Conservation (phyloP, 2,113 vertebrate species). For the Neolamprologus falcicula region DNA sequence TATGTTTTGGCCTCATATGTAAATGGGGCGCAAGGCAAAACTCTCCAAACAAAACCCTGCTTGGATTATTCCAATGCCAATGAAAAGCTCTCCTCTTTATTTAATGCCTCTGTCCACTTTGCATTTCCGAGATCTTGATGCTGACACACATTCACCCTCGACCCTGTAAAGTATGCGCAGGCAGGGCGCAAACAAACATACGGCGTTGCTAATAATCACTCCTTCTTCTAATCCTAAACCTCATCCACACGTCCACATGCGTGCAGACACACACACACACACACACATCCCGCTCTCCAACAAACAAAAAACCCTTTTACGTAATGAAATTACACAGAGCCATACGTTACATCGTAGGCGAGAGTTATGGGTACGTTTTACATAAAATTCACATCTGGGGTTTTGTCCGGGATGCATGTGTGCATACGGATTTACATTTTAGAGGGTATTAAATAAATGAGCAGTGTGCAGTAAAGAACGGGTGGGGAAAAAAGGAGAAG, state of each 20-base stretch:
- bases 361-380: slow-evolving; percentile 74
- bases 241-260: neutral
- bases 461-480: slow-evolving; percentile 35
- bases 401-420: slow-evolving; percentile 61
- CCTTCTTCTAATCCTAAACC: slow-evolving; percentile 43
- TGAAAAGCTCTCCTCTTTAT: slow-evolving; percentile 55
- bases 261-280: neutral
- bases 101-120: slow-evolving; percentile 59
- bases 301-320: slow-evolving; percentile 73
- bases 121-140: slow-evolving; percentile 46
- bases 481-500: neutral
- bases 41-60: slow-evolving; percentile 10
- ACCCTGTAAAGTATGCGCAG: neutral
- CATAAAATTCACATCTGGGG: slow-evolving; percentile 74
- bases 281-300: neutral
- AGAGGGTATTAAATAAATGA: slow-evolving; percentile 81
- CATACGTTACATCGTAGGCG: slow-evolving; percentile 54
- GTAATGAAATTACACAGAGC: slow-evolving; percentile 76
- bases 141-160: slow-evolving; percentile 41
- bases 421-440: slow-evolving; percentile 76
- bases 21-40: slow-evolving; percentile 46
- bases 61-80: slow-evolving; percentile 60
- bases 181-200: slow-evolving; percentile 41
- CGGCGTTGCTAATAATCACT: slow-evolving; percentile 56
- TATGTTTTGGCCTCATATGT: slow-evolving; percentile 33